Evolutionary conservation across 2,113 vertebrate species (phyloP), one percentile per base, ranked within the genome.

Genomic region (Phyllostomus hastatus): DNA sequence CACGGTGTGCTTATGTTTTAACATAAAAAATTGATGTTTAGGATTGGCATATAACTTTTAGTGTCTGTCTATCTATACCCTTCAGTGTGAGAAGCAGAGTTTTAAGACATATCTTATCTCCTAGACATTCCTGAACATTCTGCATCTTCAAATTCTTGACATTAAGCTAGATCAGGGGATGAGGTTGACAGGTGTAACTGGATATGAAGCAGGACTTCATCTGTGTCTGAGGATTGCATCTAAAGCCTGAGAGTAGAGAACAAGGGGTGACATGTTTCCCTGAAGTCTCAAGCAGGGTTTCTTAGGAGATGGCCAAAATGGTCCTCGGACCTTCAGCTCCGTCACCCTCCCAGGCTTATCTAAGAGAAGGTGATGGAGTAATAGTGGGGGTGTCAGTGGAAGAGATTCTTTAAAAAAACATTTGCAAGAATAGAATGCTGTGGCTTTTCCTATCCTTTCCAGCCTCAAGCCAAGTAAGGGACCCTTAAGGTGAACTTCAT

Each of bases 11-110:
- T 24, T 59, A 22, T 93, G 4, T 80, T 64, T 85, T 67, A 73
- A 80, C 38, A 80, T 66, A 46, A 89, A 89, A 80, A 90, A 83
- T 48, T n/a, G 5, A 69, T 92, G 48, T 88, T 88, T n/a, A 92
- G 50, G 16, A 17, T 83, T 41, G 48, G 26, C 59, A 17, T 41
- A 1, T 66, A 26, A 83, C 15, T 78, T 84, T 35, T 84, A 54
- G 61, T 70, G 43, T 64, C 31, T 76, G 19, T 72, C 33, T 67
- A 8, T 41, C 20, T 7, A 10, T 1, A 52, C 7, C 41, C 33
- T 70, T 59, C 78, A 84, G n/a, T 24, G 28, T 87, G 48, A 90
- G 15, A 86, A 87, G 22, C 52, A 85, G 59, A 86, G 33, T 93
- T 52, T 86, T 87, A 67, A 10, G 41, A 87, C 16, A 48, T 81